These are phyloP conservation scores for Lasioglossum oenotherae DNA, from an alignment of 2,888 invertebrate genomes.

Conservation along the genomic window DNA sequence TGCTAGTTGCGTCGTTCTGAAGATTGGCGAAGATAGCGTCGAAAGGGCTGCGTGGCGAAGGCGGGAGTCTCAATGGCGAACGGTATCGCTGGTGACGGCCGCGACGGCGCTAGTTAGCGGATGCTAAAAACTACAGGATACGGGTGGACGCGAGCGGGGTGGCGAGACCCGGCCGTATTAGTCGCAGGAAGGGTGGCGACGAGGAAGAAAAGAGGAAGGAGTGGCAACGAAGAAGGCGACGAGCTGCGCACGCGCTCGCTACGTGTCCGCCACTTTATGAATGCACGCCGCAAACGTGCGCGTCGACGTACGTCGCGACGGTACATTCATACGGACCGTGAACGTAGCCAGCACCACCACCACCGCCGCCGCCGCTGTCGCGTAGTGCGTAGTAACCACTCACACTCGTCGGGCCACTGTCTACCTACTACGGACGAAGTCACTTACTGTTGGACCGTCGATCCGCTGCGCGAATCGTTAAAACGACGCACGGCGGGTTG, in stretches of 20 bases:
- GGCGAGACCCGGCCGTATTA: conserved; percentile 39
- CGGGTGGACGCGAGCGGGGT: conserved; percentile 21
- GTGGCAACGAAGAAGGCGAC: conserved; percentile 63
- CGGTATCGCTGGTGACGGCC: conserved; percentile 30
- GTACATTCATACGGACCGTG: conserved; percentile 70
- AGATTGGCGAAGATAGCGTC: not conserved
- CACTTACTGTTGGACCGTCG: conserved; percentile 48
- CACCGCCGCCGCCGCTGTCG: not conserved
- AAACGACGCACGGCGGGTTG: conserved; percentile 38
- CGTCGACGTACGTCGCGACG: conserved; percentile 66
- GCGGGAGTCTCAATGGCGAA: conserved; percentile 7
- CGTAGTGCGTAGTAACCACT: conserved; percentile 68
- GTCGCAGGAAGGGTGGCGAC: conserved; percentile 59
- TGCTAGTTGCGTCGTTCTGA: not conserved
- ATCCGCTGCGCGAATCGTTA: conserved; percentile 61
- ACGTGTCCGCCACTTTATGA: conserved; percentile 80
- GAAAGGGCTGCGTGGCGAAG: not conserved
- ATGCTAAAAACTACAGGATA: conserved; percentile 60
- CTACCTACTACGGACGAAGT: conserved; percentile 49
- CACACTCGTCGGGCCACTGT: conserved; percentile 53
- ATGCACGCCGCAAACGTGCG: conserved; percentile 74
- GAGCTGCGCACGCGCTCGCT: conserved; percentile 76
- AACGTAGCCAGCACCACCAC: conserved; percentile 58
- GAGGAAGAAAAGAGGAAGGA: conserved; percentile 63
- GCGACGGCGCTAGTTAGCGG: conserved; percentile 69